Evolutionary conservation across 2,113 vertebrate species (phyloP), one percentile per base, ranked within the genome.

Genomic region (Cyprinus carpio): DNA sequence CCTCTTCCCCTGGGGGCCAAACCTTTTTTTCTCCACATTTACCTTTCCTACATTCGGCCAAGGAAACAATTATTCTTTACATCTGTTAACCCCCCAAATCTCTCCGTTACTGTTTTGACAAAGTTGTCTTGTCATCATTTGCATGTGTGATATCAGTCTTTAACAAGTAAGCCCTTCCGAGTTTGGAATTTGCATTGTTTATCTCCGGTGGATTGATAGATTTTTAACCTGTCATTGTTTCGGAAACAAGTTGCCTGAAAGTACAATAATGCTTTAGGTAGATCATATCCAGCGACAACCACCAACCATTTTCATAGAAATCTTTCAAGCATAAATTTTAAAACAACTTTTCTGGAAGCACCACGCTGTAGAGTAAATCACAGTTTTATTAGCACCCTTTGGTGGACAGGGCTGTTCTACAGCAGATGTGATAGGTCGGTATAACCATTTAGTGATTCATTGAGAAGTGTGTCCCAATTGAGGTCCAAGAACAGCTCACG

Each of bases 1-100:
- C 34, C 54, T 71, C 62, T 58, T 60, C 54, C 69, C 84, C 71
- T 84, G 40, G 71, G 71, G 87, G 64, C 81, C 65, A 27, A 75
- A 88, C 60, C 77, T 77, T 58, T 86, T 34, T 90, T 90, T n/a
- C n/a, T 87, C 87, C 86, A 88, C 77, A 82, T 88, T 87, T 81
- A 31, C 43, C 86, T 84, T 25, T 81, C 81, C 56, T 69, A 75
- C 16, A 74, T 83, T 83, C 27, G 60, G 81, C 54, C 18, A 86
- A 87, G 71, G 79, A 65, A 77, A 81, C 58, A 86, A 88, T 88
- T 79, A 82, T 43, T 75, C 60, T 85, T 89, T 79, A 72, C 75
- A 82, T 87, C 88, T 86, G 86, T 72, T 84, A 87, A 87, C 85
- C 75, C 80, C 75, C 83, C 60, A 15, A 54, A 83, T 83, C 74